Conservation (phyloP, 2,888 invertebrate species). For the Cephus runcator region DNA sequence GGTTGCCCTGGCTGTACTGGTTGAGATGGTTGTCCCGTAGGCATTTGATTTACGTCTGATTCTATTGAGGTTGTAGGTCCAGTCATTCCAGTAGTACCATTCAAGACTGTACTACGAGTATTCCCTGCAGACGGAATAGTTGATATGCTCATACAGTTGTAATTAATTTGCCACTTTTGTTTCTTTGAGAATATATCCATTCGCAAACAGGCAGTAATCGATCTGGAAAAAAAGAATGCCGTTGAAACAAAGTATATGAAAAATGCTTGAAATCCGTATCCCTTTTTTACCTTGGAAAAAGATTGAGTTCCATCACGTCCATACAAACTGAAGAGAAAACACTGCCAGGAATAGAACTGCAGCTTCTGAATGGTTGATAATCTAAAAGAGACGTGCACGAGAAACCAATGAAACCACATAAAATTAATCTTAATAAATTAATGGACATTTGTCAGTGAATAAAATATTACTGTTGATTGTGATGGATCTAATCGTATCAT, state of each 20-base stretch:
- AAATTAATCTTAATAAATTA: too few species aligned
- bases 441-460: too few species aligned
- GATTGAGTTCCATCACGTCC: constrained; percentile 46
- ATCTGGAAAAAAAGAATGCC: constrained; percentile 27
- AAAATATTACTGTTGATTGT: constrained; percentile 39
- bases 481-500: constrained; percentile 33
- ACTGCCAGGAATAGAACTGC: constrained; percentile 48
- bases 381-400: constrained; percentile 30
- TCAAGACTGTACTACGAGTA: constrained; percentile 7
- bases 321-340: constrained; percentile 51
- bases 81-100: constrained; percentile 9
- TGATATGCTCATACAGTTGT: constrained; percentile 46
- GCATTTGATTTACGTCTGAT: background rate
- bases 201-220: constrained; percentile 48
- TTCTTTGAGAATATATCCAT: constrained; percentile 45
- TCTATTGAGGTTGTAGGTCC: background rate
- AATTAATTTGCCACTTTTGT: constrained; percentile 51
- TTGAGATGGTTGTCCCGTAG: background rate
- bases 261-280: too few species aligned
- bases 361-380: constrained; percentile 46
- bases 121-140: constrained; percentile 29
- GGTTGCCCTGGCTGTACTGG: background rate
- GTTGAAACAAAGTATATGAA: constrained; percentile 1
- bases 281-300: constrained; percentile 40
- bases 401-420: too few species aligned